Evolutionary conservation across 1,140 invertebrate species (phyloP).

Genomic region (Procambarus virginalis): DNA sequence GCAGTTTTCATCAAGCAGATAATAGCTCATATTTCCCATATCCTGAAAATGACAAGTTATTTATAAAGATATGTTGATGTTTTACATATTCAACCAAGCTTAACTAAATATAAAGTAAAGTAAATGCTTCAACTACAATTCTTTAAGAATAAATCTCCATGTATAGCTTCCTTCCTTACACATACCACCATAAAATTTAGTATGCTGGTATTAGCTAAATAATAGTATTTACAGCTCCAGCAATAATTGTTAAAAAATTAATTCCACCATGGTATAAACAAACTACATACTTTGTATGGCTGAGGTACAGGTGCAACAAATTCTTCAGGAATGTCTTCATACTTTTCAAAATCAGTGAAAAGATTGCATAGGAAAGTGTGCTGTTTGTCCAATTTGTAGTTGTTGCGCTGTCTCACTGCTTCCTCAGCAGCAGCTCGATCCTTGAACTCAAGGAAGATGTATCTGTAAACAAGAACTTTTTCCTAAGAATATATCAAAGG

Average conservation of each 20-base stretch:
- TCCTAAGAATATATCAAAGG: too few species aligned
- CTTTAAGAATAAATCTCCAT: too few species aligned
- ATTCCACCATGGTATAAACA: background rate
- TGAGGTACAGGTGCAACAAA: slow-evolving; percentile 92
- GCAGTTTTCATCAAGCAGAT: slow-evolving; percentile 73
- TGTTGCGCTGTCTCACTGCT: slow-evolving; percentile 90
- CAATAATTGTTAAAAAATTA: too few species aligned
- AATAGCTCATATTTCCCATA: slow-evolving; percentile 69
- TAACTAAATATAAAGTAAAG: too few species aligned
- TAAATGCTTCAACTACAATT: too few species aligned
- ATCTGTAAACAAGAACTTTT: slow-evolving; percentile 76
- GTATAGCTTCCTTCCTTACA: too few species aligned
- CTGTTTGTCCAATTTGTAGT: slow-evolving; percentile 96
- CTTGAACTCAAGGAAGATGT: slow-evolving; percentile 94
- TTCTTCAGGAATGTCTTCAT: slow-evolving; percentile 91
- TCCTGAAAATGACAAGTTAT: slow-evolving; percentile 36
- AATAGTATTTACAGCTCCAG: too few species aligned
- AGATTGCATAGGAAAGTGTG: slow-evolving; percentile 97
- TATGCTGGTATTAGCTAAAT: too few species aligned
- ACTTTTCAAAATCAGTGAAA: slow-evolving; percentile 97
- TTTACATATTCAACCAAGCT: too few species aligned
- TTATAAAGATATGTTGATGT: too few species aligned
- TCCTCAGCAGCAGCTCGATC: slow-evolving; percentile 87
- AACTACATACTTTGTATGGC: slow-evolving; percentile 80
- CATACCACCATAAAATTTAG: too few species aligned